phyloP scores from a whole-genome alignment of 2,797 vertebrate species.

The Brachyalestes nurse region DNA sequence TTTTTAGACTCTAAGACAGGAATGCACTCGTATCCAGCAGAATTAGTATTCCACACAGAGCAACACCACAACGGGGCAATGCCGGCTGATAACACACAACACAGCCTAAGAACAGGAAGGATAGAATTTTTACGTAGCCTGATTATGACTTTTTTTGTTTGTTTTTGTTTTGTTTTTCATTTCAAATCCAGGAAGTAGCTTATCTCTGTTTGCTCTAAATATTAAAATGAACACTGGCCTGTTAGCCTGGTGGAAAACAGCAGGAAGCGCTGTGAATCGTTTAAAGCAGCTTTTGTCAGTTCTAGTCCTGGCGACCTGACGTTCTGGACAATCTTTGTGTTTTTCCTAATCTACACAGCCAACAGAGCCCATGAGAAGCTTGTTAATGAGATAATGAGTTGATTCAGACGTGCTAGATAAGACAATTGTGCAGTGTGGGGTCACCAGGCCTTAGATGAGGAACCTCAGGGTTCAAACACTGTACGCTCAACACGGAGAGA shows the following conservation, averaged over 20 bases:
- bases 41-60: not conserved
- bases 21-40: not conserved
- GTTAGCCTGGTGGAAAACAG: not conserved
- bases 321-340: no score
- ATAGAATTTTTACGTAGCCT: not conserved
- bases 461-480: not conserved
- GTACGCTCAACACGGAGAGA: not conserved
- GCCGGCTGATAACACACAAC: not conserved
- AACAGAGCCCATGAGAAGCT: no score
- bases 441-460: no score
- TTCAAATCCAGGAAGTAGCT: constrained; percentile 2
- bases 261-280: not conserved
- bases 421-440: no score
- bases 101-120: not conserved
- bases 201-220: not conserved
- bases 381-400: no score
- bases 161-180: no score
- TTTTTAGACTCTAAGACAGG: not conserved
- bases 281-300: not conserved
- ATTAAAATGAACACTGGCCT: not conserved
- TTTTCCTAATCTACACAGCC: no score
- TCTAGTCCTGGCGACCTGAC: no score
- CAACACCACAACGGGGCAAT: not conserved
- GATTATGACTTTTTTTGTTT: no score
- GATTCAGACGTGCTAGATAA: no score